A percentile compares a stretch with the other conserved stretches of the same genome.
Conservation (phyloP, 2,797 vertebrate genomes). For the Tenualosa thibaudeaui region DNA sequence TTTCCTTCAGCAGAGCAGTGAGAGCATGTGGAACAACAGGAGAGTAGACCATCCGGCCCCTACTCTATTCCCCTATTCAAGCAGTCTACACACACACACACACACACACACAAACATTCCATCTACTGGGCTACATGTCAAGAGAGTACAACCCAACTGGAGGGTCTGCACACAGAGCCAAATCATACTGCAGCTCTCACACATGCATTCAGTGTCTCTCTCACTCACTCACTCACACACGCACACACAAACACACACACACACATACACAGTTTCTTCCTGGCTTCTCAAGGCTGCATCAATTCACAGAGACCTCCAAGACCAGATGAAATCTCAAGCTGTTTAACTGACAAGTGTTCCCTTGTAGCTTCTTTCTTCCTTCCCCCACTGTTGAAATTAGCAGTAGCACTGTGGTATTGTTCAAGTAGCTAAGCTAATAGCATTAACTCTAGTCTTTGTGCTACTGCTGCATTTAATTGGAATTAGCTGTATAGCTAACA, state of each 20-base stretch:
- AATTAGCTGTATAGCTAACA: too few species aligned
- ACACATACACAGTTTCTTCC: not conserved
- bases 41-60: not conserved
- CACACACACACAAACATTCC: not conserved
- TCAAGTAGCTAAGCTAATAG: not conserved
- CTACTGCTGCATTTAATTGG: too few species aligned
- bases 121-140: constrained; percentile 8
- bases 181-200: not conserved
- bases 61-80: not conserved
- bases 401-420: not conserved
- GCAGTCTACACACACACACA: not conserved
- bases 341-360: not conserved
- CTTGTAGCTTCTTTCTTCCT: not conserved
- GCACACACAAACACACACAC: not conserved
- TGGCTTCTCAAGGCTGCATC: not conserved
- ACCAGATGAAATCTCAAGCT: not conserved
- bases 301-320: not conserved
- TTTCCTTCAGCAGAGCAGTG: not conserved
- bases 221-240: not conserved
- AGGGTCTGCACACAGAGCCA: not conserved
- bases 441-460: too few species aligned
- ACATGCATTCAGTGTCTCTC: not conserved
- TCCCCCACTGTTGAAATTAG: not conserved
- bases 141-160: not conserved
- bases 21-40: constrained; percentile 3